A percentile compares a stretch with the other conserved stretches of the same genome.
Conservation (phyloP, 2,888 invertebrate species). For the Caenorhabditis japonica region DNA sequence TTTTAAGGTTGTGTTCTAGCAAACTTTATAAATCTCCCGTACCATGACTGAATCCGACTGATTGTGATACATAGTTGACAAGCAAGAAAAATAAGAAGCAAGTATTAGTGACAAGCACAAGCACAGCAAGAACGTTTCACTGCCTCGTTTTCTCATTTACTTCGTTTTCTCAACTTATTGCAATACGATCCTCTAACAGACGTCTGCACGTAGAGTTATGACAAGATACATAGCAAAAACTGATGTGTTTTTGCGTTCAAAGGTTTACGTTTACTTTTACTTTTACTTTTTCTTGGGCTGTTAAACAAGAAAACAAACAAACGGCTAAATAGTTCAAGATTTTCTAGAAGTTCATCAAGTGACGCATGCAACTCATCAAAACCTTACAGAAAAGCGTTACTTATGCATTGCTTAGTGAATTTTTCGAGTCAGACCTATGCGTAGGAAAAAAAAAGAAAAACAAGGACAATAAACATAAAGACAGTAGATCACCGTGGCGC, state of each 20-base stretch:
- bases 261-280: too few relatives aligned
- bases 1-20: too few relatives aligned
- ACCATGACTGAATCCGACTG: constrained; percentile 37
- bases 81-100: constrained; percentile 16
- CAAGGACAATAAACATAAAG: constrained; percentile 6
- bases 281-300: too few relatives aligned
- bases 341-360: too few relatives aligned
- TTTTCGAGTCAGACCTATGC: constrained; percentile 11
- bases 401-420: background rate
- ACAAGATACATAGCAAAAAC: constrained; percentile 16
- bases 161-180: constrained; percentile 43
- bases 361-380: too few relatives aligned
- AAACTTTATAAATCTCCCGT: too few relatives aligned
- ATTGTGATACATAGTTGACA: constrained; percentile 11
- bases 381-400: constrained; percentile 8
- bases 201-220: constrained; percentile 13
- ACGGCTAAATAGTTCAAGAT: too few relatives aligned
- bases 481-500: constrained; percentile 26
- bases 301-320: too few relatives aligned
- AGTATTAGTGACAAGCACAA: constrained; percentile 39
- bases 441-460: background rate
- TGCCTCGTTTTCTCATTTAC: constrained; percentile 49
- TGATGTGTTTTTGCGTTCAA: too few relatives aligned
- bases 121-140: constrained; percentile 55
- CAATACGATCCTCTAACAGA: constrained; percentile 47